Evolutionary conservation across 2,113 vertebrate genomes (phyloP).

Genomic region (Electrona antarctica): DNA sequence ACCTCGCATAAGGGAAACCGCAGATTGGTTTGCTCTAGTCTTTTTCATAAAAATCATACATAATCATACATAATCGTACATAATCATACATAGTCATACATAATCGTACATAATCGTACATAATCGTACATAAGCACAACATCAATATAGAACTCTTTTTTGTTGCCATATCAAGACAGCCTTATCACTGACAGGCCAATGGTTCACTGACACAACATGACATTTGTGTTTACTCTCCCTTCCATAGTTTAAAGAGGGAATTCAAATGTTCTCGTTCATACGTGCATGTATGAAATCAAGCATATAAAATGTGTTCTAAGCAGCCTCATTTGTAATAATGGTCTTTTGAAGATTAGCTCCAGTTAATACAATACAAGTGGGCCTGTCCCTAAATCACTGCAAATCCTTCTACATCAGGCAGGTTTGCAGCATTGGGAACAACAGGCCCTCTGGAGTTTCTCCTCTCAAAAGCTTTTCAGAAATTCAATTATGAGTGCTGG

Average conservation of each 20-base stretch:
- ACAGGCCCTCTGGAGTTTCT: background rate
- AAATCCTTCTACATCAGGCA: background rate
- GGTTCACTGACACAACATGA: slow-evolving; percentile 33
- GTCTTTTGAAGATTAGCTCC: no score
- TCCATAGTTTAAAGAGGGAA: slow-evolving; percentile 5
- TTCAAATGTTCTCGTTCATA: slow-evolving; percentile 19
- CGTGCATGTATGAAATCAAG: no score
- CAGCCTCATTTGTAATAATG: no score
- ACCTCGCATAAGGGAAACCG: no score
- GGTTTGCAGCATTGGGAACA: slow-evolving; percentile 1
- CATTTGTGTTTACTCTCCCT: slow-evolving; percentile 30
- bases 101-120: no score
- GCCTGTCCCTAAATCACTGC: background rate
- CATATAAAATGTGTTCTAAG: no score
- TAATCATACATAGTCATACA: no score
- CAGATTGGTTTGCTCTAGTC: no score
- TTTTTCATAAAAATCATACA: no score
- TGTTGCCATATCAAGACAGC: background rate
- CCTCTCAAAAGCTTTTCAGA: background rate
- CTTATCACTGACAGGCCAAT: slow-evolving; percentile 11
- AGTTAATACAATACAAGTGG: background rate
- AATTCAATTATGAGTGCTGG: slow-evolving; percentile 2
- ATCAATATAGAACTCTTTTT: no score
- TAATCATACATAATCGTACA: no score
- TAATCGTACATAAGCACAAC: no score